Evolutionary conservation across 1,140 invertebrate species (phyloP).

Genomic region (Colletes gigas): DNA sequence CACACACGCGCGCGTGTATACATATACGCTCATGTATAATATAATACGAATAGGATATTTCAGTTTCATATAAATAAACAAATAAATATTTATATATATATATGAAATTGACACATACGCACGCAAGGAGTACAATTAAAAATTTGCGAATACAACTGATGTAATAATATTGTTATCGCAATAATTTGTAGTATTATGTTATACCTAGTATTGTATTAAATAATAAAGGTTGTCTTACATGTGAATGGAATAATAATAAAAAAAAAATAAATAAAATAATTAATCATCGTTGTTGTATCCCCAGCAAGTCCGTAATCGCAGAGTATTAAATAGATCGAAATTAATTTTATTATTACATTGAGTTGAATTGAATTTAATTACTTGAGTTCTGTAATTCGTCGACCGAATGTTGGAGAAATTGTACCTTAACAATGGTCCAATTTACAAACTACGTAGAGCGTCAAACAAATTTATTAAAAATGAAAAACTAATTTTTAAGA

Average conservation of each 20-base stretch:
- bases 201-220: slow-evolving; percentile 77
- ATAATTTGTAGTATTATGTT: slow-evolving; percentile 79
- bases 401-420: too few relatives aligned
- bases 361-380: too few relatives aligned
- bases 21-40: slow-evolving; percentile 65
- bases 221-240: slow-evolving; percentile 80
- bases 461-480: too few relatives aligned
- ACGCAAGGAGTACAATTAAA: slow-evolving; percentile 63
- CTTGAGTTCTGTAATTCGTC: too few relatives aligned
- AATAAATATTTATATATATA: slow-evolving; percentile 66
- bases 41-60: slow-evolving; percentile 51
- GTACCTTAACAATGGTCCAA: too few relatives aligned
- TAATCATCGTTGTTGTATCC: too few relatives aligned
- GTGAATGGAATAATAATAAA: slow-evolving; percentile 50
- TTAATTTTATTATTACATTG: too few relatives aligned
- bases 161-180: slow-evolving; percentile 76
- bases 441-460: too few relatives aligned
- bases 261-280: too few relatives aligned
- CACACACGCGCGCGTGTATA: slow-evolving; percentile 63
- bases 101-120: slow-evolving; percentile 55
- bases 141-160: slow-evolving; percentile 53
- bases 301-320: too few relatives aligned
- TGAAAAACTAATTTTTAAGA: too few relatives aligned
- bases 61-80: slow-evolving; percentile 59
- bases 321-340: too few relatives aligned